These are phyloP conservation scores for Phaenicophaeus curvirostris DNA, from an alignment of 2,797 vertebrate genomes.

Conservation along the genomic window DNA sequence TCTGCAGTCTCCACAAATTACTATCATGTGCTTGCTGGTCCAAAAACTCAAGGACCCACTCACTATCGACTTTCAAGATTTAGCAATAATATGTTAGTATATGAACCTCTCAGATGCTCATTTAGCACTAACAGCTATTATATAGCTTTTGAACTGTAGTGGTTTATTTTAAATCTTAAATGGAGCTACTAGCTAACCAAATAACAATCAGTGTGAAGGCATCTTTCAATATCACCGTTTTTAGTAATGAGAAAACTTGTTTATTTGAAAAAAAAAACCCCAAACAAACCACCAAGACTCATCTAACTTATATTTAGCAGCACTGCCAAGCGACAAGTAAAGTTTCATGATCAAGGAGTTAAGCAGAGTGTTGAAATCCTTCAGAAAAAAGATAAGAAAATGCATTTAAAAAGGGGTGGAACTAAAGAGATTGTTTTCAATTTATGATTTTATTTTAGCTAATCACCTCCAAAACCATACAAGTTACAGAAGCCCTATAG, in stretches of 20 bases:
- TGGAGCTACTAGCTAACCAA: background rate
- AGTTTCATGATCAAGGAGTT: background rate
- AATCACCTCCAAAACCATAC: background rate
- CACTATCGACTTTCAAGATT: background rate
- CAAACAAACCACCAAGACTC: background rate
- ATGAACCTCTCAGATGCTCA: background rate
- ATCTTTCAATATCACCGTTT: background rate
- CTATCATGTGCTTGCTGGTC: background rate
- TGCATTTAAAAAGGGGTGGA: background rate
- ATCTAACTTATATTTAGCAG: background rate
- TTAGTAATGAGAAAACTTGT: background rate
- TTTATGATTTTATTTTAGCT: background rate
- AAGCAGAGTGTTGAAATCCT: background rate
- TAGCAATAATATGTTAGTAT: background rate
- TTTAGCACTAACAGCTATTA: background rate
- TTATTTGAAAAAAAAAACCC: background rate
- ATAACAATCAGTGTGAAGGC: background rate
- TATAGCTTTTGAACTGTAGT: background rate
- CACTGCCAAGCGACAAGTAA: background rate
- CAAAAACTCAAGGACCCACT: background rate
- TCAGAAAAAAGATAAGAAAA: background rate
- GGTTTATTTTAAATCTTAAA: slow-evolving; percentile 5
- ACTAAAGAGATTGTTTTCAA: background rate
- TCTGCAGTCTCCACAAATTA: background rate
- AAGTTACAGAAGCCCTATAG: background rate